Evolutionary conservation across 2,797 vertebrate species (phyloP), one percentile per base, ranked within the genome.

Genomic region (Allobates femoralis): DNA sequence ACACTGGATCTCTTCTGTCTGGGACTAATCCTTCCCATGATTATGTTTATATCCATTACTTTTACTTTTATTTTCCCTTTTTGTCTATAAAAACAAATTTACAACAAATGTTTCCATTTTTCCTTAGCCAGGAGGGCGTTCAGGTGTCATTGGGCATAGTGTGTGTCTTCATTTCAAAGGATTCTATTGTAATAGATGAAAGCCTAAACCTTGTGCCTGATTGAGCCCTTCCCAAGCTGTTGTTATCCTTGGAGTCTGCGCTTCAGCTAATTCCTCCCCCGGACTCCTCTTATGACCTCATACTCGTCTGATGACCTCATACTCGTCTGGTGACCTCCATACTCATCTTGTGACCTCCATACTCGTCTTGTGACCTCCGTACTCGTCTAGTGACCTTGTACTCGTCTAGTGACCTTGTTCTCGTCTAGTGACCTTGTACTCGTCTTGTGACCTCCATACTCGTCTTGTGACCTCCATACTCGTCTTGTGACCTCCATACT

Each of bases 291-390:
- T 6, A 67, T 87, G 73, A 87, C 60, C 41, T 87, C 85, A 87
- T 41, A n/a, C n/a, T n/a, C n/a, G 73, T 75, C 56, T 30, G 3
- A 67, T 87, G 73, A 87, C 60, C 41, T 87, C 85, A 87, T 41
- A n/a, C n/a, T n/a, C n/a, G 73, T 75, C 56, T 30, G 3, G 56
- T 87, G 73, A 87, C 60, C 41, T 87, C 85, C n/a, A n/a, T n/a
- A n/a, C n/a, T n/a, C n/a, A n/a, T n/a, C n/a, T n/a, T n/a, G n/a
- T n/a, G n/a, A n/a, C n/a, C n/a, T n/a, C n/a, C n/a, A n/a, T n/a
- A n/a, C n/a, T n/a, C n/a, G 73, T 75, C 56, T 30, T 6, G 56
- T 87, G 73, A 87, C 60, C 41, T 87, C 85, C n/a, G n/a, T n/a
- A n/a, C n/a, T n/a, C n/a, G n/a, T n/a, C n/a, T n/a, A n/a, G n/a